phyloP scores from a whole-genome alignment of 2,888 invertebrate species.

The Xylota sylvarum region DNA sequence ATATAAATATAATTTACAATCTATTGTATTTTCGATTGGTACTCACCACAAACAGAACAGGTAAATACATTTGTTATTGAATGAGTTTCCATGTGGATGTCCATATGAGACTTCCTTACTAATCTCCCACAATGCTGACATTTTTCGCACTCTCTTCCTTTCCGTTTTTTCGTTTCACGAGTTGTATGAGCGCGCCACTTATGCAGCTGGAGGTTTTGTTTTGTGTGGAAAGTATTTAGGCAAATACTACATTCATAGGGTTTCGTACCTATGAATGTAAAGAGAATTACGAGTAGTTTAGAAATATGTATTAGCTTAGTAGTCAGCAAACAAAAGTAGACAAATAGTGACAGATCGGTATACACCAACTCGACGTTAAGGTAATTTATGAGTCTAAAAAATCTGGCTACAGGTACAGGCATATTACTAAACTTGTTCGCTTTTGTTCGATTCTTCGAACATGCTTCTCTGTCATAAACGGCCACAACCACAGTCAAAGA shows the following conservation, averaged over 20 bases:
- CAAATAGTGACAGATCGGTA: no score
- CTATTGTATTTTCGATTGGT: background rate
- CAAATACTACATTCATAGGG: conserved; percentile 21
- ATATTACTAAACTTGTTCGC: no score
- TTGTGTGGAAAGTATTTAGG: conserved; percentile 30
- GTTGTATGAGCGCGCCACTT: conserved; percentile 3
- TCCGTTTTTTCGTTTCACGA: conserved; percentile 6
- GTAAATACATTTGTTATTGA: background rate
- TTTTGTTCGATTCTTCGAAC: no score
- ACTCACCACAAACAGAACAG: conserved; percentile 44
- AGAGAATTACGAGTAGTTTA: background rate
- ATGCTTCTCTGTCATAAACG: no score
- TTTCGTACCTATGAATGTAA: conserved; percentile 10
- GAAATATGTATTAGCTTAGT: no score
- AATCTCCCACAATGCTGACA: conserved; percentile 29
- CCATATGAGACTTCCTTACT: conserved; percentile 16
- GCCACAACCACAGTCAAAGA: no score
- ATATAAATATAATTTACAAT: background rate
- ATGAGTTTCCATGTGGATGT: conserved; percentile 21
- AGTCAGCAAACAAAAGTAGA: no score
- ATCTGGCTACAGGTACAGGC: no score
- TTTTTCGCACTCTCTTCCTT: conserved; percentile 18
- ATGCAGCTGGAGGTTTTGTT: conserved; percentile 17
- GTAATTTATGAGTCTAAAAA: no score
- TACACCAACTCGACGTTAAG: no score